Evolutionary conservation across 2,797 vertebrate genomes (phyloP).

Genomic region (Mus caroli): DNA sequence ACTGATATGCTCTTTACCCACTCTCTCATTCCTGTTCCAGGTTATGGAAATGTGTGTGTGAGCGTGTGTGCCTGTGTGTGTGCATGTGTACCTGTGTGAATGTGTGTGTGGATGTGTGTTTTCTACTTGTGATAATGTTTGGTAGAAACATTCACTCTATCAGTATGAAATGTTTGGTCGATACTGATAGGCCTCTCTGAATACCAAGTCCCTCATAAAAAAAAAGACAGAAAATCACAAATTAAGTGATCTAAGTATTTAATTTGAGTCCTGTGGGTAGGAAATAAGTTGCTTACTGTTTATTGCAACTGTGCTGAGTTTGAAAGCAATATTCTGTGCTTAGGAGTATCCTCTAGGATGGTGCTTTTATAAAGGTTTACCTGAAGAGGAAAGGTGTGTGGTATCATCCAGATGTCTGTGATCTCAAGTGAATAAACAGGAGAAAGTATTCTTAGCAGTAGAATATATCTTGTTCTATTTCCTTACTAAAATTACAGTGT

Average conservation of each 20-base stretch:
- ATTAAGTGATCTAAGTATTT: background rate
- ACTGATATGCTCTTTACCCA: background rate
- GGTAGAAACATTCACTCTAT: background rate
- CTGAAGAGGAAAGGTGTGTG: background rate
- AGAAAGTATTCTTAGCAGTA: too few species aligned
- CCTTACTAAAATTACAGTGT: background rate
- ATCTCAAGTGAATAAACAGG: background rate
- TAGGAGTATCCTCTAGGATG: too few species aligned
- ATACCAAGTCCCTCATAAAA: background rate
- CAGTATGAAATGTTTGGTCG: conserved; percentile 12
- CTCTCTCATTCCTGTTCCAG: background rate
- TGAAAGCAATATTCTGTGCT: background rate
- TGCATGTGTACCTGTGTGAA: background rate
- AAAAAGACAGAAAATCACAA: conserved; percentile 28
- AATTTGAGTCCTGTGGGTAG: background rate
- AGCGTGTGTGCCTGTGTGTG: background rate
- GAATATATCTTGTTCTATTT: background rate
- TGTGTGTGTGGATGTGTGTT: fast-evolving
- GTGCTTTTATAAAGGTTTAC: background rate
- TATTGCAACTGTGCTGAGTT: background rate
- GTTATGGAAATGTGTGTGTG: background rate
- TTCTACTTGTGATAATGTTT: conserved; percentile 17
- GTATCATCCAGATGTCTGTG: too few species aligned
- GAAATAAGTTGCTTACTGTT: background rate
- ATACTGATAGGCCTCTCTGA: background rate